These are phyloP conservation scores for Diloba caeruleocephala DNA, from an alignment of 2,888 invertebrate species.

Conservation along the genomic window DNA sequence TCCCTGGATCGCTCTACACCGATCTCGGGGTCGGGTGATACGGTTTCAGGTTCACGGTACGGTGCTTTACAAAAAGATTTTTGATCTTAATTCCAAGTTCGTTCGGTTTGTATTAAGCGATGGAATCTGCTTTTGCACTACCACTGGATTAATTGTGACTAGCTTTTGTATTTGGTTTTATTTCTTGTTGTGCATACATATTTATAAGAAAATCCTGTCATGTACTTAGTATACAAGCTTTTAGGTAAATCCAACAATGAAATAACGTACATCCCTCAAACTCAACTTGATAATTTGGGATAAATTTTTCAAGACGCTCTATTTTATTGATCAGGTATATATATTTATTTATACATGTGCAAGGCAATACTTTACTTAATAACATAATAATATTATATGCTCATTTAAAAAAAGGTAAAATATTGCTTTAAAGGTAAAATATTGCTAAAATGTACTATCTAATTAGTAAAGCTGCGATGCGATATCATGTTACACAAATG, in stretches of 20 bases:
- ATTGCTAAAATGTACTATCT: slow-evolving; percentile 14
- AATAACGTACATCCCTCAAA: no score
- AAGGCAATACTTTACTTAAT: background rate
- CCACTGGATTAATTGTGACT: no score
- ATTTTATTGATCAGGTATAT: no score
- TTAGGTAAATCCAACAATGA: no score
- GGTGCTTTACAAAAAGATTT: slow-evolving; percentile 39
- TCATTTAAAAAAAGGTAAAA: background rate
- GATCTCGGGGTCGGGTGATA: slow-evolving; percentile 53
- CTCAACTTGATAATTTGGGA: no score
- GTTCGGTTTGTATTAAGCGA: background rate
- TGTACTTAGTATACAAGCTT: no score
- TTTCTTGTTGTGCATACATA: no score
- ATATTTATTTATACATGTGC: no score
- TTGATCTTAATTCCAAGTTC: slow-evolving; percentile 22
- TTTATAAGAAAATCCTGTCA: no score
- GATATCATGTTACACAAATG: slow-evolving; percentile 67
- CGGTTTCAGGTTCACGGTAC: slow-evolving; percentile 62
- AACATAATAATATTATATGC: background rate
- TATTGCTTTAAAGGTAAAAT: slow-evolving; percentile 3
- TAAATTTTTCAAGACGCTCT: no score
- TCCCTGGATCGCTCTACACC: slow-evolving; percentile 42
- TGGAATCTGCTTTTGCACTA: no score
- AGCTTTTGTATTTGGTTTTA: no score
- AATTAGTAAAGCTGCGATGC: slow-evolving; percentile 51